Evolutionary conservation across 1,140 invertebrate genomes (phyloP).

Genomic region (Marisa cornuarietis): DNA sequence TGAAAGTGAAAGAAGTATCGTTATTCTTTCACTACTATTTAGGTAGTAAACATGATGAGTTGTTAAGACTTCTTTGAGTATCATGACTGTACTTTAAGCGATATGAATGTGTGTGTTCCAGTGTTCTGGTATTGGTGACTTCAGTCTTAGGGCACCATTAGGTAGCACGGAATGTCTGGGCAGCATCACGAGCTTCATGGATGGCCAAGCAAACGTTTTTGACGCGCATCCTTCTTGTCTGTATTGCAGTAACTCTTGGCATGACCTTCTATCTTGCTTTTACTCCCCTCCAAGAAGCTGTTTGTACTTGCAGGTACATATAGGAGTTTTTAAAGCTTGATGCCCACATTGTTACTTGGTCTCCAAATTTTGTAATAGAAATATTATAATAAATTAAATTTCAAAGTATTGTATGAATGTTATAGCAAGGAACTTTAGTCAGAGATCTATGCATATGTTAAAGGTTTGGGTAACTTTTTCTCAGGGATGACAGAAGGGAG

Average conservation of each 20-base stretch:
- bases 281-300: slow-evolving; percentile 24
- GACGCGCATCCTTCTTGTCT: slow-evolving; percentile 11
- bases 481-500: no score
- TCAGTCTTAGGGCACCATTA: not conserved
- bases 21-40: no score
- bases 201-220: slow-evolving; percentile 18
- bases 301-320: slow-evolving; percentile 11
- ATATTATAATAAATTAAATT: not conserved
- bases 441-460: no score
- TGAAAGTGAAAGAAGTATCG: no score
- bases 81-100: not conserved
- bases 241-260: slow-evolving; percentile 21
- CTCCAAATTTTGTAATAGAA: not conserved
- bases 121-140: not conserved
- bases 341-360: no score
- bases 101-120: not conserved
- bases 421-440: no score
- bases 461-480: no score
- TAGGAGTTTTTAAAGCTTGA: not conserved
- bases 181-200: slow-evolving; percentile 7
- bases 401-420: no score
- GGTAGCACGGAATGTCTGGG: not conserved
- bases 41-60: not conserved
- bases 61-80: not conserved
- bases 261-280: slow-evolving; percentile 24